These are phyloP conservation scores for Pseudopipra pipra DNA, from an alignment of 2,113 vertebrate genomes.

Conservation along the genomic window DNA sequence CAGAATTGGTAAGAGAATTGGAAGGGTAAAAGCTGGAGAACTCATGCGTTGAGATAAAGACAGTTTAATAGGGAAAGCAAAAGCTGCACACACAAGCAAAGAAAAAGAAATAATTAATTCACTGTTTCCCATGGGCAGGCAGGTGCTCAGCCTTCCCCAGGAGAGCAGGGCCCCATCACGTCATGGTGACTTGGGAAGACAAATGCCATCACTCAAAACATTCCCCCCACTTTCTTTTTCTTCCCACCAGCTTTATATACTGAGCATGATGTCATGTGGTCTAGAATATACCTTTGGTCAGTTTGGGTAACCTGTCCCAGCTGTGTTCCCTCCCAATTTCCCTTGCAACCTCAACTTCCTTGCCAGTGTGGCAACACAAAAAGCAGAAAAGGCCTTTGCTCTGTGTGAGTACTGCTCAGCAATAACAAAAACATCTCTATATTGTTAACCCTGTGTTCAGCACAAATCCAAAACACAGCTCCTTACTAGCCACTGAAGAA, in stretches of 20 bases:
- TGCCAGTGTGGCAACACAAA: not conserved
- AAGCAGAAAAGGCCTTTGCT: not conserved
- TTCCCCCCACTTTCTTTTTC: not conserved
- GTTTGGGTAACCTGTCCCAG: not conserved
- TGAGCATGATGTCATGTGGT: not conserved
- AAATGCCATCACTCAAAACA: not conserved
- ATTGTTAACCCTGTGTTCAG: not conserved
- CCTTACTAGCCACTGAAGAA: not conserved
- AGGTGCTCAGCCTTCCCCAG: not conserved
- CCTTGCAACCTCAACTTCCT: not conserved
- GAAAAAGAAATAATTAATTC: not conserved
- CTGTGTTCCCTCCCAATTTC: not conserved
- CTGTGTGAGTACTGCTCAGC: not conserved
- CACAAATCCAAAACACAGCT: not conserved
- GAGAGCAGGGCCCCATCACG: not conserved
- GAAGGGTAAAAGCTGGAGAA: not conserved
- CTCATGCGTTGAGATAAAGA: not conserved
- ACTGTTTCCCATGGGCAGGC: not conserved
- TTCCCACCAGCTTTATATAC: not conserved
- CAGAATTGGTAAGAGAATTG: not conserved
- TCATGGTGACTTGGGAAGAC: not conserved
- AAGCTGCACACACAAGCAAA: not conserved
- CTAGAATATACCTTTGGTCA: not conserved
- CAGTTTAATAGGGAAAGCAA: not conserved
- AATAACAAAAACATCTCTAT: not conserved